Evolutionary conservation across 2,113 vertebrate species (phyloP).

Genomic region (Anarrhichthys ocellatus): DNA sequence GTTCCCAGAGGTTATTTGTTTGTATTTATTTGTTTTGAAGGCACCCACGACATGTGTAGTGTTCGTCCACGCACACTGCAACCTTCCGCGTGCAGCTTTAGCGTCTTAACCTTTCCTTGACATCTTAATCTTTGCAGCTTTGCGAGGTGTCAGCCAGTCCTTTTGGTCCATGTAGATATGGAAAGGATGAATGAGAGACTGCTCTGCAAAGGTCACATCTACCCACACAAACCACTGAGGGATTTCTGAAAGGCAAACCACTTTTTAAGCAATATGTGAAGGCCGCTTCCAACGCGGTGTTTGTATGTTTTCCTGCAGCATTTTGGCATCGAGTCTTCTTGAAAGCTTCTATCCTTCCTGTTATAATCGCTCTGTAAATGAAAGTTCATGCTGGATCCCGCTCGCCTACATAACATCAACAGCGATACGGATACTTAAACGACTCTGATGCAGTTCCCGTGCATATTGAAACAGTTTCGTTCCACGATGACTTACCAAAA

Average conservation of each 20-base stretch:
- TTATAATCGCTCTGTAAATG: background rate
- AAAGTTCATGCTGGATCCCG: background rate
- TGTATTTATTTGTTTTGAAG: slow-evolving; percentile 4
- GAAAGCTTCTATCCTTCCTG: background rate
- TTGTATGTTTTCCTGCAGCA: background rate
- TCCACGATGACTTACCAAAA: background rate
- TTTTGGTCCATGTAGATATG: slow-evolving; percentile 52
- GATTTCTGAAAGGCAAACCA: slow-evolving; percentile 42
- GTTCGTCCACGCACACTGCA: slow-evolving; percentile 12
- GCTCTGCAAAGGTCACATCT: slow-evolving; percentile 64
- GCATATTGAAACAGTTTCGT: background rate
- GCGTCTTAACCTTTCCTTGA: slow-evolving; percentile 73
- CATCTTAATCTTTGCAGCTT: slow-evolving; percentile 76
- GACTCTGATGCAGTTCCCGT: background rate
- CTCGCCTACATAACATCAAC: too few species aligned
- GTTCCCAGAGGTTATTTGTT: slow-evolving; percentile 32
- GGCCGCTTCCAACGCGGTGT: background rate
- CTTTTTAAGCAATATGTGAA: slow-evolving; percentile 24
- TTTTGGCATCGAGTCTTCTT: slow-evolving; percentile 1
- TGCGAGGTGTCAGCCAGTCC: slow-evolving; percentile 59
- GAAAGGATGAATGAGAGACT: slow-evolving; percentile 56
- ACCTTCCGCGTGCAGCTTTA: slow-evolving; percentile 51
- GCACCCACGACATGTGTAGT: background rate
- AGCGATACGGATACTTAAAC: background rate
- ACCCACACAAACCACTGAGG: slow-evolving; percentile 36